Evolutionary conservation across 2,113 vertebrate genomes (phyloP).

Genomic region (Cheirogaleus medius): DNA sequence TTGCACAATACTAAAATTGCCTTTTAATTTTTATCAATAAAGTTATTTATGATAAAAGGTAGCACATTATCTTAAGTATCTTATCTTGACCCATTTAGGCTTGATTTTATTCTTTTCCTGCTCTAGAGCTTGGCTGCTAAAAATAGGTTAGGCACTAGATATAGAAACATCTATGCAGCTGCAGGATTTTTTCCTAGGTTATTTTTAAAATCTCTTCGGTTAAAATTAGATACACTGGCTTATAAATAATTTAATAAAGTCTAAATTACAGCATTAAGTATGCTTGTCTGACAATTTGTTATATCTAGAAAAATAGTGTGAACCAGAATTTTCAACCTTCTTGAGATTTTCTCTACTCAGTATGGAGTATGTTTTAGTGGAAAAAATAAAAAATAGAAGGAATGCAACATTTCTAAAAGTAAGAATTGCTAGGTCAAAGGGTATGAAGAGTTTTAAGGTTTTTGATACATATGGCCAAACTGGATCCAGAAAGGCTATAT

Average conservation of each 20-base stretch:
- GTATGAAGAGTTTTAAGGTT: slow-evolving; percentile 23
- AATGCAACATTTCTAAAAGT: slow-evolving; percentile 34
- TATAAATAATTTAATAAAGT: slow-evolving; percentile 55
- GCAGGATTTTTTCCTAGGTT: background rate
- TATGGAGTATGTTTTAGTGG: background rate
- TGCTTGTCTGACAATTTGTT: slow-evolving; percentile 12
- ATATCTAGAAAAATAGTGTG: slow-evolving; percentile 1
- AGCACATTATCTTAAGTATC: background rate
- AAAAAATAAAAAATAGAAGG: slow-evolving; percentile 23
- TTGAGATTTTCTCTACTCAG: slow-evolving; percentile 14
- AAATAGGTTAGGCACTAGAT: slow-evolving; percentile 3
- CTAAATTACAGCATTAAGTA: slow-evolving; percentile 33
- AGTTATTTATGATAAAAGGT: slow-evolving; percentile 34
- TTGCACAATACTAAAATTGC: background rate
- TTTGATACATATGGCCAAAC: slow-evolving; percentile 40
- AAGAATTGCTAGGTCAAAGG: slow-evolving; percentile 49
- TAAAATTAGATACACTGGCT: slow-evolving; percentile 48
- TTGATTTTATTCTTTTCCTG: slow-evolving; percentile 28
- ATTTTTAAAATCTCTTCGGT: background rate
- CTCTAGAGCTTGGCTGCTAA: background rate
- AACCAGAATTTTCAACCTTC: slow-evolving; percentile 39
- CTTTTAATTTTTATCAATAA: slow-evolving; percentile 39
- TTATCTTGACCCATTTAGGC: slow-evolving; percentile 7
- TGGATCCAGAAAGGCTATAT: background rate
- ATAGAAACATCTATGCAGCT: background rate